phyloP scores from a whole-genome alignment of 1,140 invertebrate genomes.

The Drosophila sproati region DNA sequence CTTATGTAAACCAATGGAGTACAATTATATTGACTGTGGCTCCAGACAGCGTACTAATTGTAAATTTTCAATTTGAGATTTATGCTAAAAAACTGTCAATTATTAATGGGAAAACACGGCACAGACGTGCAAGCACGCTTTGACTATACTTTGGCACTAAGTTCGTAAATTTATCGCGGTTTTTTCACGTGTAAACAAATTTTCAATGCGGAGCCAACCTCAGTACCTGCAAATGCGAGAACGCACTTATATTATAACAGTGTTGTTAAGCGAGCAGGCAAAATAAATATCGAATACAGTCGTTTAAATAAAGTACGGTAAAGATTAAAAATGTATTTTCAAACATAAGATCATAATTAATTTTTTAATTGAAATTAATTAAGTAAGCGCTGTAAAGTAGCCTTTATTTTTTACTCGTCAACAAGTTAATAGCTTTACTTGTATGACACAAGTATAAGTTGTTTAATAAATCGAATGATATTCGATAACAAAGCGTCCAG shows the following conservation, averaged over 20 bases:
- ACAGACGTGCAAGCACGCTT: conserved; percentile 10
- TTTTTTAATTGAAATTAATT: background rate
- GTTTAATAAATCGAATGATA: background rate
- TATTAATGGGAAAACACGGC: conserved; percentile 39
- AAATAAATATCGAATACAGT: conserved; percentile 26
- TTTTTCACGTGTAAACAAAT: conserved; percentile 67
- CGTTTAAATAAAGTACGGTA: conserved; percentile 16
- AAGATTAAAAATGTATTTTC: background rate
- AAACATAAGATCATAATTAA: background rate
- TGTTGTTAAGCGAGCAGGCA: conserved; percentile 28
- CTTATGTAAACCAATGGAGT: conserved; percentile 67
- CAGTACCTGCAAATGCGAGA: conserved; percentile 82
- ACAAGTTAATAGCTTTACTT: background rate
- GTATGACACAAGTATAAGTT: background rate
- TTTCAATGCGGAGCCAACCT: conserved; percentile 67
- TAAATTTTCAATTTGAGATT: conserved; percentile 68
- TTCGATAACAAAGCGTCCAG: conserved; percentile 18
- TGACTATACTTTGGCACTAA: conserved; percentile 44
- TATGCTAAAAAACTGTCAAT: conserved; percentile 22
- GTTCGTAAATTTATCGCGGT: conserved; percentile 21
- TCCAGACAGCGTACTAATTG: conserved; percentile 69
- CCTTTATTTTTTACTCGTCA: background rate
- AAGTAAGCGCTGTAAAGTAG: background rate
- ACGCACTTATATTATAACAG: conserved; percentile 70
- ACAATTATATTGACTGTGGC: conserved; percentile 67